These are phyloP conservation scores for Propsilocerus akamusi DNA, from an alignment of 1,140 invertebrate genomes.

Conservation along the genomic window DNA sequence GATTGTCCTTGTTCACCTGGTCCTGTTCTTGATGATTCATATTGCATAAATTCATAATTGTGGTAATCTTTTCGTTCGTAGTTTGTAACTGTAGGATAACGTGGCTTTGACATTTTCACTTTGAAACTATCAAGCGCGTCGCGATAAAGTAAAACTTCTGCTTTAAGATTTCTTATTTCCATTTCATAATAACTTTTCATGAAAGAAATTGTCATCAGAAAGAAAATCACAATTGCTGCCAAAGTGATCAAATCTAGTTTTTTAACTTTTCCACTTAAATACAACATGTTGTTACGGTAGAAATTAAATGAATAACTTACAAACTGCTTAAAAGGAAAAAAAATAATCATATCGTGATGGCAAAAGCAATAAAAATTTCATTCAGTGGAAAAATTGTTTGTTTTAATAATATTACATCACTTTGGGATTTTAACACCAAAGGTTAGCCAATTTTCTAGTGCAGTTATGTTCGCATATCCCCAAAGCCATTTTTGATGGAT, in stretches of 20 bases:
- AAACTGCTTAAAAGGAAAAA: too few species aligned
- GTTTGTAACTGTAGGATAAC: neutral
- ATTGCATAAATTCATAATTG: constrained; percentile 37
- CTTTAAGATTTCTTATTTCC: neutral
- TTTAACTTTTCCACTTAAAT: neutral
- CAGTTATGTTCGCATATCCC: too few species aligned
- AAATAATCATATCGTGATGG: too few species aligned
- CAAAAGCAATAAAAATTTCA: too few species aligned
- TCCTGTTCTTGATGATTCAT: constrained; percentile 32
- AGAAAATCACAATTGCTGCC: neutral
- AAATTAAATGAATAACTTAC: too few species aligned
- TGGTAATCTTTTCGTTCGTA: constrained; percentile 43
- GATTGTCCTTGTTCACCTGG: constrained; percentile 63
- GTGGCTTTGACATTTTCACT: neutral
- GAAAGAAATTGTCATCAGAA: neutral
- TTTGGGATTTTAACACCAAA: too few species aligned
- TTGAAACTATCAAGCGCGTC: neutral
- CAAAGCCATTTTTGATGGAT: too few species aligned
- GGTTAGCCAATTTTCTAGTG: too few species aligned
- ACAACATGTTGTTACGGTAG: too few species aligned
- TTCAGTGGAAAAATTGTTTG: too few species aligned
- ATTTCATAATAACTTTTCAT: neutral
- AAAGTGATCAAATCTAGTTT: neutral
- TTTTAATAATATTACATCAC: too few species aligned
- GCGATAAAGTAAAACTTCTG: neutral